Conservation (phyloP, 1,140 invertebrate species). For the Paraescarpia echinospica region DNA sequence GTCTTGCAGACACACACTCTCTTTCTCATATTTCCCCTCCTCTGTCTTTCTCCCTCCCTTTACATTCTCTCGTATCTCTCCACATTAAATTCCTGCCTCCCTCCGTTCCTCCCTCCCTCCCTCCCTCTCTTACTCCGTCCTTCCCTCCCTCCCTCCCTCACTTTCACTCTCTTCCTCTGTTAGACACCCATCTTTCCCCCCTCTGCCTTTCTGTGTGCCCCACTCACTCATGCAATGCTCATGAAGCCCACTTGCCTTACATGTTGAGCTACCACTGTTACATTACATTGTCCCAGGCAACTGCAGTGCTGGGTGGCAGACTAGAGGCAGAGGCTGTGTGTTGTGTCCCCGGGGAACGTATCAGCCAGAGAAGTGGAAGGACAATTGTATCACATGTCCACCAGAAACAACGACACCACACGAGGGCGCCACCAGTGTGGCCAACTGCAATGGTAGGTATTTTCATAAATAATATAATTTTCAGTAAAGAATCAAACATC, state of each 20-base stretch:
- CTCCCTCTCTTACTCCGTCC: constrained; percentile 11
- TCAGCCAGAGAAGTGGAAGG: background rate
- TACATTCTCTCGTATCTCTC: background rate
- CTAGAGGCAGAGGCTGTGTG: background rate
- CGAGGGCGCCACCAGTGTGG: background rate
- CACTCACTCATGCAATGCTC: background rate
- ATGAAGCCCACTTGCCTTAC: background rate
- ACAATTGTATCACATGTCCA: background rate
- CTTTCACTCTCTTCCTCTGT: background rate
- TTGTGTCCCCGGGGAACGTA: background rate
- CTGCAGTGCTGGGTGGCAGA: background rate
- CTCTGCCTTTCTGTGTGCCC: too few species aligned
- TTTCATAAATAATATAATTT: background rate
- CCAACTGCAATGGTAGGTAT: background rate
- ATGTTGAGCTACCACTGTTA: background rate
- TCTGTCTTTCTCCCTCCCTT: background rate
- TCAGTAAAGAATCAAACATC: too few species aligned
- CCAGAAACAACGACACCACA: background rate
- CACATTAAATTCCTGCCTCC: background rate
- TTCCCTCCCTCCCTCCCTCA: background rate
- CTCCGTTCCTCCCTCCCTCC: constrained; percentile 2
- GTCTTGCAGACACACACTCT: too few species aligned
- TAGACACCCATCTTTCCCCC: too few species aligned
- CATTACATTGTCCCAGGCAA: background rate
- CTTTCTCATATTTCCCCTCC: background rate